phyloP scores from a whole-genome alignment of 1,140 invertebrate species.

The Yoshiicerus persimilis region DNA sequence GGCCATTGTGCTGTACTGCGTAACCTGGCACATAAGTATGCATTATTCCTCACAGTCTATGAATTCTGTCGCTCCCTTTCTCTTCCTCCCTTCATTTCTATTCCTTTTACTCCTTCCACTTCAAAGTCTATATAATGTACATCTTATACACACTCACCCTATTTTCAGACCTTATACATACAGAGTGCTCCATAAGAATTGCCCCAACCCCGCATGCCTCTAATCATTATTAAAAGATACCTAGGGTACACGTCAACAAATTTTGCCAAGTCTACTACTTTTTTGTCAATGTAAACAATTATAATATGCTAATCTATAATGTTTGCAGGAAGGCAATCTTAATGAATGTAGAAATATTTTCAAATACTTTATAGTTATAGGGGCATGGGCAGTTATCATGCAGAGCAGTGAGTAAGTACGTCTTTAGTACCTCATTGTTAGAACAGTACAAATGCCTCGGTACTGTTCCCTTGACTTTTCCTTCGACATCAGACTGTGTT shows the following conservation, averaged over 20 bases:
- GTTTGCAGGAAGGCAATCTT: too few relatives aligned
- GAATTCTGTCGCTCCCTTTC: background rate
- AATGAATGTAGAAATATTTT: too few relatives aligned
- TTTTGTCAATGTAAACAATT: too few relatives aligned
- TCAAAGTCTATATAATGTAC: background rate
- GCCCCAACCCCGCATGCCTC: background rate
- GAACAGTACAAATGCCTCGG: background rate
- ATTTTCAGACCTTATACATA: background rate
- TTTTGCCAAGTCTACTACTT: too few relatives aligned
- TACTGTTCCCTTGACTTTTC: conserved; percentile 1
- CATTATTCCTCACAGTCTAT: background rate
- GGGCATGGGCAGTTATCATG: background rate
- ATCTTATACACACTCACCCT: background rate
- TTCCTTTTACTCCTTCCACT: background rate
- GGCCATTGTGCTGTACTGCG: background rate
- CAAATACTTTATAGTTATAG: too few relatives aligned
- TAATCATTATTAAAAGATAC: too few relatives aligned
- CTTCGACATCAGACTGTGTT: background rate
- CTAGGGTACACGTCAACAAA: too few relatives aligned
- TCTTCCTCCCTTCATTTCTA: background rate
- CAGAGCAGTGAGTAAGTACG: background rate
- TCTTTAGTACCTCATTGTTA: background rate
- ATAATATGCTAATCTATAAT: too few relatives aligned
- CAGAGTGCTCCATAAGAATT: background rate
- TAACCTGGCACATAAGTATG: background rate